Conservation (phyloP, 2,888 invertebrate genomes). For the Penaeus monodon region DNA sequence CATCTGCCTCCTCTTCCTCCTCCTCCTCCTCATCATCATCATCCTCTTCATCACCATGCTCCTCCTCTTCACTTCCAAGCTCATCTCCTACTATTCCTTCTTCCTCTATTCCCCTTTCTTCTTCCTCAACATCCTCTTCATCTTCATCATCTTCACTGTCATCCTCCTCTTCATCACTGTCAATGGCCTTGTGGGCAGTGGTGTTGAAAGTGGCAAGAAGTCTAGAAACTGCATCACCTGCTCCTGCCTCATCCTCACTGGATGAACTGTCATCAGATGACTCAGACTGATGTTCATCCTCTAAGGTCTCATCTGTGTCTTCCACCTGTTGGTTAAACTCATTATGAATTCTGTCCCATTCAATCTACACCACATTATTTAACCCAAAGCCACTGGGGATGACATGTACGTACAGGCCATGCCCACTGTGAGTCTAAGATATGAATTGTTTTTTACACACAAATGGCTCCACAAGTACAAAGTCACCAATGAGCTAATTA, state of each 20-base stretch:
- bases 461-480: no score
- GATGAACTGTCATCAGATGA: conserved; percentile 7
- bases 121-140: background rate
- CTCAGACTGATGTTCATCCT: background rate
- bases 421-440: no score
- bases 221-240: conserved; percentile 26
- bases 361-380: no score
- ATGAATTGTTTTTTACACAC: no score
- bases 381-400: no score
- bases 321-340: conserved; percentile 19
- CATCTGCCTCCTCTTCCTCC: conserved; percentile 20
- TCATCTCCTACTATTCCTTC: background rate
- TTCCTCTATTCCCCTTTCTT: conserved; percentile 1
- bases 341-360: no score
- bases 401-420: no score
- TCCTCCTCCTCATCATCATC: conserved; percentile 17
- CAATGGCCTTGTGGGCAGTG: conserved; percentile 21
- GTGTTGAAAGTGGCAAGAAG: conserved; percentile 47
- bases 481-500: no score
- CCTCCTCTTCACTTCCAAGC: conserved; percentile 11
- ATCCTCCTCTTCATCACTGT: conserved; percentile 34
- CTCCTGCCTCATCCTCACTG: conserved; percentile 34
- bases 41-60: background rate
- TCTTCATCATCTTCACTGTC: conserved; percentile 40
- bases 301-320: conserved; percentile 15